These are phyloP conservation scores for Oryzias curvinotus DNA, from an alignment of 2,113 vertebrate species.

Conservation along the genomic window DNA sequence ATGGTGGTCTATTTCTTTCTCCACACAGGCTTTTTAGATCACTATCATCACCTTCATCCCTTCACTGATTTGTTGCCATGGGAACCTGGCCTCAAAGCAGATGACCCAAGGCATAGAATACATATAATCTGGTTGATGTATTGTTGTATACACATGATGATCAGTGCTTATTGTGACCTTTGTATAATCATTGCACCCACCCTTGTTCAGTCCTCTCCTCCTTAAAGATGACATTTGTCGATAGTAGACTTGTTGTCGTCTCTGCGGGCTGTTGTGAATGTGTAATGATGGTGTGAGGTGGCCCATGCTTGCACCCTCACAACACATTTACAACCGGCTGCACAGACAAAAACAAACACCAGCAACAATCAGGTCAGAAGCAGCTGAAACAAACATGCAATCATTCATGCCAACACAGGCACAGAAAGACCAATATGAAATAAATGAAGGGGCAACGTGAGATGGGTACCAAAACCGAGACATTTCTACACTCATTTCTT, in stretches of 20 bases:
- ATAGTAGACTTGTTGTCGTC: no score
- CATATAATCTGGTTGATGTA: constrained; percentile 12
- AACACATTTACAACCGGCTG: background rate
- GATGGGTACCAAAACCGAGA: no score
- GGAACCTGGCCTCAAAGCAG: constrained; percentile 3
- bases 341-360: background rate
- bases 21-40: background rate
- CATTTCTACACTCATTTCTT: no score
- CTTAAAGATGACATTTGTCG: constrained; percentile 10
- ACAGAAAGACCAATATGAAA: no score
- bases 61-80: constrained; percentile 9
- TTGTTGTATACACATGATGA: background rate
- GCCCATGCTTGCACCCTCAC: constrained; percentile 9
- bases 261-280: no score
- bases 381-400: no score
- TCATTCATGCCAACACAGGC: no score
- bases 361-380: no score
- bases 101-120: constrained; percentile 3
- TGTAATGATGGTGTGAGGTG: no score
- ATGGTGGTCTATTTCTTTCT: constrained; percentile 1
- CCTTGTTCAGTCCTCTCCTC: constrained; percentile 20
- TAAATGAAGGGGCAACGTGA: no score
- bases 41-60: background rate
- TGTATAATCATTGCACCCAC: constrained; percentile 26
- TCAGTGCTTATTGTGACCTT: constrained; percentile 33